Conservation (phyloP, 2,888 invertebrate genomes). For the Laspeyria flexula region DNA sequence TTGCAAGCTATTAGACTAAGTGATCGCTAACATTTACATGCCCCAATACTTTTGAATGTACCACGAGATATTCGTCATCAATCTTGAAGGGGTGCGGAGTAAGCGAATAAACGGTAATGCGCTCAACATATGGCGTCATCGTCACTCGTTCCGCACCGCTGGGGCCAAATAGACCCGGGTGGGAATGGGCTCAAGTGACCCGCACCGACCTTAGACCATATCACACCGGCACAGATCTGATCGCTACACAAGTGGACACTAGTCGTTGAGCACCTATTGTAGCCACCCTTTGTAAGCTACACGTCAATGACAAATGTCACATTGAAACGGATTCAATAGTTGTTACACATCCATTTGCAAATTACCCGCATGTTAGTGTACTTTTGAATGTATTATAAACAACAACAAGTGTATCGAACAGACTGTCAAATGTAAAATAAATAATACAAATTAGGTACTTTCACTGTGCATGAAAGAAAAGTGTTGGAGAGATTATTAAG, state of each 20-base stretch:
- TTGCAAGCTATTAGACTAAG: constrained; percentile 77
- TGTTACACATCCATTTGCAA: constrained; percentile 56
- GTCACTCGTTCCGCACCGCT: constrained; percentile 70
- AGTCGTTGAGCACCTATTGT: constrained; percentile 57
- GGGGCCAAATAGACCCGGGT: constrained; percentile 57
- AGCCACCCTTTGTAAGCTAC: constrained; percentile 47
- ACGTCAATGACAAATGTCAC: constrained; percentile 61
- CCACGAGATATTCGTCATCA: constrained; percentile 73
- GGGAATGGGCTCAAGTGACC: constrained; percentile 57
- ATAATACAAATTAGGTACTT: no score
- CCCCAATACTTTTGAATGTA: constrained; percentile 80
- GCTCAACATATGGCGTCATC: constrained; percentile 79
- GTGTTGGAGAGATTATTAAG: no score
- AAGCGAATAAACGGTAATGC: constrained; percentile 68
- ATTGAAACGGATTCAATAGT: constrained; percentile 44
- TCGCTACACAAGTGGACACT: constrained; percentile 68
- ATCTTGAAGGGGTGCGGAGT: constrained; percentile 77
- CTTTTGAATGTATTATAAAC: constrained; percentile 14
- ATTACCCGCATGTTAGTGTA: constrained; percentile 66
- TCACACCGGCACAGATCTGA: constrained; percentile 62
- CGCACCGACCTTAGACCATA: constrained; percentile 70
- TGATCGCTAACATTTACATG: constrained; percentile 84
- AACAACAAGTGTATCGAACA: neutral
- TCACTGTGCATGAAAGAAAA: no score
- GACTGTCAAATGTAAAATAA: neutral